Percentiles rank a stretch among this genome's conserved stretches.
Evolutionary conservation across 2,888 invertebrate species (phyloP).

Genomic region (Seira ritae): DNA sequence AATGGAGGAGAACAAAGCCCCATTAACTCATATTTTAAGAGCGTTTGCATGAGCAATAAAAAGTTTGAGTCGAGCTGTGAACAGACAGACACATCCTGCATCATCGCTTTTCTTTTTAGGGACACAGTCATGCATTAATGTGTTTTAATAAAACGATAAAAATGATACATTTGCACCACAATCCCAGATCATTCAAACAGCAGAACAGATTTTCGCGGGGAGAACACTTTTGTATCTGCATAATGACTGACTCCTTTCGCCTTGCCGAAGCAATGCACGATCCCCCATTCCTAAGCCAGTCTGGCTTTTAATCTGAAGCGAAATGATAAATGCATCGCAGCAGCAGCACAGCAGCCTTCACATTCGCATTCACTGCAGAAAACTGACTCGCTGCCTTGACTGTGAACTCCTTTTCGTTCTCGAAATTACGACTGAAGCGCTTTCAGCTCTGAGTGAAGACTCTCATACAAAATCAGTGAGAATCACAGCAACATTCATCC

Average conservation of each 20-base stretch:
- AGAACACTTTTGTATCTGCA: neutral
- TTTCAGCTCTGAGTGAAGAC: no score
- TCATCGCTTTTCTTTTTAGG: neutral
- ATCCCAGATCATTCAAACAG: neutral
- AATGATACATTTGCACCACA: neutral
- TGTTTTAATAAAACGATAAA: slow-evolving; percentile 14
- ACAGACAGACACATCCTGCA: neutral
- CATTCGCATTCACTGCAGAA: slow-evolving; percentile 51
- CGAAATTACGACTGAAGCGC: no score
- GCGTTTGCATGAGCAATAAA: slow-evolving; percentile 14
- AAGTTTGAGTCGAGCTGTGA: neutral
- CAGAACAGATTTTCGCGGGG: neutral
- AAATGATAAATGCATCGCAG: neutral
- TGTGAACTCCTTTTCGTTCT: slow-evolving; percentile 56
- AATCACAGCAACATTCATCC: slow-evolving; percentile 12
- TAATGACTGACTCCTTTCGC: slow-evolving; percentile 15
- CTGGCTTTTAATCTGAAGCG: neutral
- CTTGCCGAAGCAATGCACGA: slow-evolving; percentile 13
- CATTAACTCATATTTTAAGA: slow-evolving; percentile 2
- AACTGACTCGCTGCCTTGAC: slow-evolving; percentile 54
- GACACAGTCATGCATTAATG: slow-evolving; percentile 1
- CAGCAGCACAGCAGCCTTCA: slow-evolving; percentile 52
- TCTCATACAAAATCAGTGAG: neutral
- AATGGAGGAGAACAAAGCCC: slow-evolving; percentile 12
- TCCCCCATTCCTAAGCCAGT: neutral